phyloP scores from a whole-genome alignment of 2,888 invertebrate species.

The Gari tellinella region DNA sequence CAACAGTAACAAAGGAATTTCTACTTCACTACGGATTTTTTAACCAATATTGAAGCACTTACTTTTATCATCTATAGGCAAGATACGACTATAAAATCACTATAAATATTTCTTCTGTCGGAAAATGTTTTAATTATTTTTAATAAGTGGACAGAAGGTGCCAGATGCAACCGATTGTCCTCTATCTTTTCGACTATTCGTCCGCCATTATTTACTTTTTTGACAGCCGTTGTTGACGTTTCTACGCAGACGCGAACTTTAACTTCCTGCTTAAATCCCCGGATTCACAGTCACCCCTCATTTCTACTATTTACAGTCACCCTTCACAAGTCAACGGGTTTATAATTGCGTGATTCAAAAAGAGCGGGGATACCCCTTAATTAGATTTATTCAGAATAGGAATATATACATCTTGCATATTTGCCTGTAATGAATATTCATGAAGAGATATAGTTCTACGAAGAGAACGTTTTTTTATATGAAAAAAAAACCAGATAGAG shows the following conservation, averaged over 20 bases:
- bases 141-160: conserved; percentile 41
- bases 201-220: conserved; percentile 80
- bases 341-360: too few relatives aligned
- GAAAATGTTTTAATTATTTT: conserved; percentile 13
- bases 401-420: too few relatives aligned
- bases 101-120: conserved; percentile 13
- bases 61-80: neutral
- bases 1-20: conserved; percentile 7
- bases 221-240: conserved; percentile 68
- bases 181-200: conserved; percentile 46
- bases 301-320: too few relatives aligned
- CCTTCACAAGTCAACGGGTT: too few relatives aligned
- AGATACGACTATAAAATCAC: neutral
- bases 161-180: conserved; percentile 75
- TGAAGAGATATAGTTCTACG: too few relatives aligned
- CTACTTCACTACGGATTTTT: neutral
- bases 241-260: conserved; percentile 74
- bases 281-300: too few relatives aligned
- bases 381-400: too few relatives aligned
- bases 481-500: too few relatives aligned
- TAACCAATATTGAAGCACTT: neutral
- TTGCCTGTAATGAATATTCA: too few relatives aligned
- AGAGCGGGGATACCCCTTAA: too few relatives aligned
- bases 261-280: conserved; percentile 63
- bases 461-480: too few relatives aligned